Percentiles rank a stretch among this genome's conserved stretches.
These are phyloP conservation scores for Rhagoletis pomonella DNA, from an alignment of 1,140 invertebrate species.

Conservation along the genomic window DNA sequence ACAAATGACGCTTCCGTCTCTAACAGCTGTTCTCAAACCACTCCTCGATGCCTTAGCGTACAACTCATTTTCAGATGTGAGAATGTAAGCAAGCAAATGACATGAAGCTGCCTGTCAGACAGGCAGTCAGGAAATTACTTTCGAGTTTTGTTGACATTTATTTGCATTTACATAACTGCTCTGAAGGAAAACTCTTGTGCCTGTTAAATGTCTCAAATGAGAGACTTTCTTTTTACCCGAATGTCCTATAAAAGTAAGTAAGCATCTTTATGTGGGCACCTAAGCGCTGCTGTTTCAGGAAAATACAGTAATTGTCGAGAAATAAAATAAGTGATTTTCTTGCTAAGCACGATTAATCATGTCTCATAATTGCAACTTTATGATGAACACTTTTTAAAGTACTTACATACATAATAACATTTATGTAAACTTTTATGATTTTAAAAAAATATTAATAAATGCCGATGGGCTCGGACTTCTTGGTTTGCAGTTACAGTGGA, in stretches of 20 bases:
- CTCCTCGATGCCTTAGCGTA: neutral
- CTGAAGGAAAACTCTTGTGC: neutral
- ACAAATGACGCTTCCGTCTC: neutral
- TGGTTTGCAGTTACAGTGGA: too few relatives aligned
- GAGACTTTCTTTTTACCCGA: neutral
- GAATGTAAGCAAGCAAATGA: neutral
- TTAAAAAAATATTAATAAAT: too few relatives aligned
- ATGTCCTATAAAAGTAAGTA: neutral
- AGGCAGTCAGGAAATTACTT: slow-evolving; percentile 4
- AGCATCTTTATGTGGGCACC: neutral
- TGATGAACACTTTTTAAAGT: too few relatives aligned
- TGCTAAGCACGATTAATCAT: neutral
- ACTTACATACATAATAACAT: too few relatives aligned
- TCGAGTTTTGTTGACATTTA: slow-evolving; percentile 7
- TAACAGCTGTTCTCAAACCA: neutral
- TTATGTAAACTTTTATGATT: too few relatives aligned
- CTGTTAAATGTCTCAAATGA: too few relatives aligned
- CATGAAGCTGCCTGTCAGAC: neutral
- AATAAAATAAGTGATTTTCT: neutral
- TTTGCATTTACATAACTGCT: neutral
- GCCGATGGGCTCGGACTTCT: too few relatives aligned
- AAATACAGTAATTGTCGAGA: neutral
- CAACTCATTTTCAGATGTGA: neutral
- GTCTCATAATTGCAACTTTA: neutral
- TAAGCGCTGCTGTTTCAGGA: neutral